Percentiles rank a stretch among this genome's conserved stretches.
Conservation (phyloP, 1,140 invertebrate genomes). For the Trinorchestia longiramus region DNA sequence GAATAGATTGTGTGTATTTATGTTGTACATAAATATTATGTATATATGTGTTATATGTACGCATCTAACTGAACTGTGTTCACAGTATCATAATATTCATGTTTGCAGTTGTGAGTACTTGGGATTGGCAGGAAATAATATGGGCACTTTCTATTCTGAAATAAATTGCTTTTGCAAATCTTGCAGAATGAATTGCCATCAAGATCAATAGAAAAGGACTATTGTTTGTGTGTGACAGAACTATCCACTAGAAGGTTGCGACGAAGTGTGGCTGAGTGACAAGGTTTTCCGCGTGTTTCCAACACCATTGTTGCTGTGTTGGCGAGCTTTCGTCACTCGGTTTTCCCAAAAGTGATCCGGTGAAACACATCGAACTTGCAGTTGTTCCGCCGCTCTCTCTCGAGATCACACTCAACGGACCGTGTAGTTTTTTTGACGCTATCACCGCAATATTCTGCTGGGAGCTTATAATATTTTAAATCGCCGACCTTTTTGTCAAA, state of each 20-base stretch:
- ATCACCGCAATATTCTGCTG: no score
- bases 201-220: not conserved
- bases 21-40: no score
- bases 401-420: not conserved
- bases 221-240: not conserved
- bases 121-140: not conserved
- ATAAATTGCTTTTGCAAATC: not conserved
- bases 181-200: not conserved
- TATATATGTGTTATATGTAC: no score
- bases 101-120: not conserved
- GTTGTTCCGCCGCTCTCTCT: not conserved
- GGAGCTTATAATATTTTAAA: no score
- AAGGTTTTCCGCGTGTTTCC: constrained; percentile 10
- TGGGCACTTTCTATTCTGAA: not conserved
- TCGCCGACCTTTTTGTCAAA: no score
- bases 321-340: not conserved
- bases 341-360: constrained; percentile 18
- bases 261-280: not conserved
- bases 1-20: not conserved
- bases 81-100: not conserved
- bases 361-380: not conserved
- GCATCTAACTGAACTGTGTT: no score
- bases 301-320: not conserved
- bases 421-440: not conserved
- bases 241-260: not conserved